A percentile compares a stretch with the other conserved stretches of the same genome.
Evolutionary conservation across 2,888 invertebrate species (phyloP).

Genomic region (Choristoneura rosaceana): DNA sequence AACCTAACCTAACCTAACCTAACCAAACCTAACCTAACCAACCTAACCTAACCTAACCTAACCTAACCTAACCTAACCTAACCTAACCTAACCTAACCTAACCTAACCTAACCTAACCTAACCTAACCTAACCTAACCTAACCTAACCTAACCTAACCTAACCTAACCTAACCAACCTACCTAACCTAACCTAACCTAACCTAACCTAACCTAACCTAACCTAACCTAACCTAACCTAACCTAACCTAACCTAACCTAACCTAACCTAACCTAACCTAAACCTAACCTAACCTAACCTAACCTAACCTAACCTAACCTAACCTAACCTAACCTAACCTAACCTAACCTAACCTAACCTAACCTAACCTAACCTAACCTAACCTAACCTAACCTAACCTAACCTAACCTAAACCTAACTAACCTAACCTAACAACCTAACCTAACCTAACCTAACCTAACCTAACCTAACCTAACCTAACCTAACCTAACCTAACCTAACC

Average conservation of each 20-base stretch:
- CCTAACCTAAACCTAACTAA: constrained; percentile 13
- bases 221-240: constrained; percentile 43
- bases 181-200: constrained; percentile 36
- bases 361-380: constrained; percentile 23
- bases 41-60: constrained; percentile 31
- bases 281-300: constrained; percentile 47
- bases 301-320: constrained; percentile 48
- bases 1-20: constrained; percentile 2
- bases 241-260: constrained; percentile 45
- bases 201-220: constrained; percentile 36
- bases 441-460: constrained; percentile 13
- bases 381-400: constrained; percentile 10
- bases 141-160: constrained; percentile 37
- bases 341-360: constrained; percentile 45
- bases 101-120: constrained; percentile 37
- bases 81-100: constrained; percentile 37
- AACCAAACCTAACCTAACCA: constrained; percentile 13
- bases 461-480: constrained; percentile 24
- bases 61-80: constrained; percentile 35
- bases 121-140: constrained; percentile 37
- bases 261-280: constrained; percentile 46
- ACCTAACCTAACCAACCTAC: constrained; percentile 34
- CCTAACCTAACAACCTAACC: background rate
- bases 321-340: constrained; percentile 48
- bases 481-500: constrained; percentile 39